Evolutionary conservation across 2,113 vertebrate genomes (phyloP), one percentile per base, ranked within the genome.

Genomic region (Ascaphus truei): DNA sequence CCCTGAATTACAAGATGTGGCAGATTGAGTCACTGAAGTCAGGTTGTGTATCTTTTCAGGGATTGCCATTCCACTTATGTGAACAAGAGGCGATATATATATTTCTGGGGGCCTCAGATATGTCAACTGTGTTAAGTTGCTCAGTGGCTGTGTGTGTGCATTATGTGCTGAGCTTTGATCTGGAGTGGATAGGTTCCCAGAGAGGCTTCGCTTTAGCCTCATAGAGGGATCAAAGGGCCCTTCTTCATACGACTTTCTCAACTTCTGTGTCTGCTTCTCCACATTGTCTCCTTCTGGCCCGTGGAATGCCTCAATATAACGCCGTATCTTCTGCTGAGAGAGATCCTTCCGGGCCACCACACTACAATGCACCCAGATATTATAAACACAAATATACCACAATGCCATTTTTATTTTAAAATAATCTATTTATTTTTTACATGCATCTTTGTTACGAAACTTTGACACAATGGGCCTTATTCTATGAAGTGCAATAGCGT

Each of bases 301-400:
- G 22, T 69, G 33, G 7, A 71, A 71, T 3, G 67, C 67, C 15
- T 71, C 26, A 3, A 71, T 48, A 11, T 71, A 71, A 25, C 67
- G 67, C 12, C 47, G 67, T 1, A 71, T 71, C 45, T 71, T 71
- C 33, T 71, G 45, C 20, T 61, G 56, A 31, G 33, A 61, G 16
- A n/a, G 57, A 11, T 71, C 67, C 47, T 52, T 71, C 25, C 56
- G 37, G 7, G 25, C 34, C 16, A 71, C 45, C 25, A 52, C 45
- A 2, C 67, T 71, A 47, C 16, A 71, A 41, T 9, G 43, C 23
- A 68, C 33, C 7, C 43, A 50, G 16, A 62, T 30, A 45, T 13
- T n/a, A n/a, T n/a, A n/a, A n/a, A n/a, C n/a, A n/a, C n/a, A n/a
- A n/a, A n/a, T n/a, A n/a, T n/a, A n/a, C n/a, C n/a, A n/a, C n/a